Evolutionary conservation across 2,113 vertebrate genomes (phyloP), one percentile per base, ranked within the genome.

Genomic region (Geococcyx californianus): DNA sequence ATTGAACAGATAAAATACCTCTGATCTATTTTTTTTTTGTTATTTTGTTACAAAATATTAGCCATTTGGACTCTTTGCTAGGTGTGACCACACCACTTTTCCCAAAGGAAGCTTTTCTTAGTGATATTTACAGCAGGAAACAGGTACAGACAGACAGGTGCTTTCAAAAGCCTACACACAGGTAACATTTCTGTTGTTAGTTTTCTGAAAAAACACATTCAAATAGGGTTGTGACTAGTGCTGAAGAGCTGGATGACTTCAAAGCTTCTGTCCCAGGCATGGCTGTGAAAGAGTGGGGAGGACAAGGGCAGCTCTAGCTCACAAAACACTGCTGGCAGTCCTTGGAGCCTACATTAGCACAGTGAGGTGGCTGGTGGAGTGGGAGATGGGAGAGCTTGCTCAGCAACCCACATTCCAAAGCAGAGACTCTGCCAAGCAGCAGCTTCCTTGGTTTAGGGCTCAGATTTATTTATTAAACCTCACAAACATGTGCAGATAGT

Each of bases 1-100:
- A 97, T 97, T 76, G 95, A 97, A 98, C 98, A 98, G 98, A 98
- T 98, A 98, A 98, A 98, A 98, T 98, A 98, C 98, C 95, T 98
- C 97, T 98, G 97, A 94, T 97, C 97, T 98, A 97, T 97, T 98
- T 49, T 49, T 98, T 49, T 49, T 97, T 94, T 67, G 94, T 98
- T 98, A 96, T 96, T 97, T 96, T 93, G 92, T 98, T 98, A 98
- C 98, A 98, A 98, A 98, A 98, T 98, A 97, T 97, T 97, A 98
- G 96, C 98, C 97, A 91, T 97, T 97, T 98, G 97, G 97, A 97
- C 93, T 96, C 88, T 94, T 97, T 20, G 75, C 97, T 97, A 97
- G 97, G 97, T 97, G 95, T 94, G 96, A 97, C 89, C 94, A 76
- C 95, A 93, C 97, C 79, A 44, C 95, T 97, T 97, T 97, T 96